Evolutionary conservation across 2,888 invertebrate genomes (phyloP), one percentile per base, ranked within the genome.

Genomic region (Torymus texanus): DNA sequence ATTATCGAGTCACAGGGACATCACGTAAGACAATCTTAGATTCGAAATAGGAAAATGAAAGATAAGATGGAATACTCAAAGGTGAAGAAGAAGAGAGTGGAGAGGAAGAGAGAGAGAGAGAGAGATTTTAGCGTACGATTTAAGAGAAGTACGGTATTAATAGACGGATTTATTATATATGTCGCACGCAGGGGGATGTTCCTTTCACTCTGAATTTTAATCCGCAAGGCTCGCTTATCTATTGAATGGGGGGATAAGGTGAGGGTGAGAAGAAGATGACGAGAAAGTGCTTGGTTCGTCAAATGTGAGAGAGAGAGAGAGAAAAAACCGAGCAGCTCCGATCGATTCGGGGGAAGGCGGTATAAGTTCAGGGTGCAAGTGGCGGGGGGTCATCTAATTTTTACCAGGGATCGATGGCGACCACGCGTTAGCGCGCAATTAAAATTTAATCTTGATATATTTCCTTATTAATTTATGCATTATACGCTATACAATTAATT

Each of bases 11-110:
- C 67, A 50, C 66, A 68, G 63, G 62, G 62, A 76, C 70, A 68
- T 76, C 75, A 68, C 56, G 51, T 68, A 61, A 62, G 76, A 76
- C 70, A 76, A 76, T 76, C 76, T 76, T 59, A 56, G 29, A 29
- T 29, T 29, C 29, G 29, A 29, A 29, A 29, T 29, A 29, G 29
- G 29, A 29, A 29, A 29, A 29, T 5, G 29, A 3, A 29, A 29
- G 29, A 29, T 29, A 29, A 29, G 29, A 29, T 29, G 29, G 29
- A 29, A 29, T 29, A 29, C 29, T 29, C 29, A 29, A 29, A 5
- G 3, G 61, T 3, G 10, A 8, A 8, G 16, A 21, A 2, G 24
- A 14, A 72, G 59, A 16, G 13, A 41, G 41, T 29, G 12, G 16
- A 55, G 4, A 50, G 1, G 10, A 1, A 12, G 13, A 21, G 18